Base-by-base conservation (phyloP, 2,797 vertebrate species). In the Fistularia commersonii region DNA sequence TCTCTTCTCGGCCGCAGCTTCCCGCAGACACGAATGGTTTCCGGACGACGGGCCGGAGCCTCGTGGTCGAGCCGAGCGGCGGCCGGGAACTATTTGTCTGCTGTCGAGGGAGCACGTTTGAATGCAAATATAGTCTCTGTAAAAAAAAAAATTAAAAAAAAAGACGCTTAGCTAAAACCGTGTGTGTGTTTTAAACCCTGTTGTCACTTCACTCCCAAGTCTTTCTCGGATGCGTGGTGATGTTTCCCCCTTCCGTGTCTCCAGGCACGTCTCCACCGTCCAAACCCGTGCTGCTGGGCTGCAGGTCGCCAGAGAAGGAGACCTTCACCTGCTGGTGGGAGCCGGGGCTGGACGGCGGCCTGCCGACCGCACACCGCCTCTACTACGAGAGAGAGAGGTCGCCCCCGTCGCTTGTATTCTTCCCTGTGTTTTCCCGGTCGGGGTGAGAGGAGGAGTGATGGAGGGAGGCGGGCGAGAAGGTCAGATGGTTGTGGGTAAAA, bases 241-340 rank as follows among this genome's bases (percentile, higher is more conserved):
- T 34, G 40, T 10, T 43, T 76, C 32, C 8, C 2, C 47, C 9
- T 9, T 13, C 1, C 48, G 42, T 62, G 57, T 79, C 76, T 14
- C 8, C 71, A 91, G 90, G 80, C 44, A 32, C 33, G 15, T 85
- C 82, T 64, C 68, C 72, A 14, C 89, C 95, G 40, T 93, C 89
- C 55, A 92, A 90, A 76, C 94, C 95, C 41, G 73, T 76, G 63
- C 70, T 94, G 51, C 48, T 74, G 34, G 82, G 79, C 57, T 98
- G 96, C 53, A 88, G 87, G 51, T 96, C 94, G 36, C 89, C 92
- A 0, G 93, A 96, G 56, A 98, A 95, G 69, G 93, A 98, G 85
- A 95, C 94, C 0, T 96, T 98, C 64, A 92, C 88, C 48, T 98
- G 96, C 80, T 91, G 92, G 92, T 98, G 96, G 96, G 87, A 89